A percentile compares a stretch with the other conserved stretches of the same genome.
Conservation (phyloP, 1,140 invertebrate species). For the Drosophila pseudoananassae region DNA sequence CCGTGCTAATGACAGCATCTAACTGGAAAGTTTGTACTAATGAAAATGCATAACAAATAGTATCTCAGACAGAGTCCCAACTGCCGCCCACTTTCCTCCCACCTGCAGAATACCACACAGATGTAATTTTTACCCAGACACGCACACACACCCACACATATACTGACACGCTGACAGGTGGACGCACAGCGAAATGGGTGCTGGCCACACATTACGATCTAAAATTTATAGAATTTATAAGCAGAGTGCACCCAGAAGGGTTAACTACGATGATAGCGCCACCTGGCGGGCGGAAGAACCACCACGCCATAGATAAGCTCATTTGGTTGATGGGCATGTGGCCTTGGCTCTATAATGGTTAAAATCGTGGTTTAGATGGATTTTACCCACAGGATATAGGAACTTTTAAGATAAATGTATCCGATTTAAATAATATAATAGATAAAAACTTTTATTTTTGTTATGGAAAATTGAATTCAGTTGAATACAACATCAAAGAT, state of each 20-base stretch:
- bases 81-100: slow-evolving; percentile 33
- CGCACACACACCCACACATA: background rate
- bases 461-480: too few species aligned
- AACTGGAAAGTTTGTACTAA: slow-evolving; percentile 56
- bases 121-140: slow-evolving; percentile 48
- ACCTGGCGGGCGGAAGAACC: slow-evolving; percentile 38
- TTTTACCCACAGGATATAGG: background rate
- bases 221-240: slow-evolving; percentile 83
- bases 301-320: slow-evolving; percentile 23
- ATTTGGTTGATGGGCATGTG: background rate
- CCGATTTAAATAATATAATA: too few species aligned
- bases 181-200: slow-evolving; percentile 16
- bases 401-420: too few species aligned
- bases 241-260: slow-evolving; percentile 63
- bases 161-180: slow-evolving; percentile 15
- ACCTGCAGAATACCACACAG: slow-evolving; percentile 30
- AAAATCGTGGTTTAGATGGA: background rate
- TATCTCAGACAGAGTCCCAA: slow-evolving; percentile 36
- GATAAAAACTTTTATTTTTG: too few species aligned
- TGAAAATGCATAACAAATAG: slow-evolving; percentile 79
- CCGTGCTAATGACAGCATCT: slow-evolving; percentile 60
- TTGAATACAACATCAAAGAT: background rate
- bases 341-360: background rate
- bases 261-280: slow-evolving; percentile 43
- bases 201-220: slow-evolving; percentile 71